phyloP scores from a whole-genome alignment of 2,888 invertebrate species.

The Ophioninae sp. region DNA sequence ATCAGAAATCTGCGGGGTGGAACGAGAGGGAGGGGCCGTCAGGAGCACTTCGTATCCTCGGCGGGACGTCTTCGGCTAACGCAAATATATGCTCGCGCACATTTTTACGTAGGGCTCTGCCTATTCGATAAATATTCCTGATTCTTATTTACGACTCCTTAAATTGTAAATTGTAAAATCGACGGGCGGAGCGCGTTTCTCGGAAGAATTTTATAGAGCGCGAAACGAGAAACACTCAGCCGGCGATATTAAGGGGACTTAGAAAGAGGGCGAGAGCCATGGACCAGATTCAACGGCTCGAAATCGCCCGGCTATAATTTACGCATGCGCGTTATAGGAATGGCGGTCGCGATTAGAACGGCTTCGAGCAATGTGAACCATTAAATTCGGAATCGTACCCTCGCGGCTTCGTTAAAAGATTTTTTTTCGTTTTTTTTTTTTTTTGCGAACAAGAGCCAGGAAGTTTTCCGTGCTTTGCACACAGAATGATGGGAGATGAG shows the following conservation, averaged over 20 bases:
- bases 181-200: constrained; percentile 49
- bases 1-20: constrained; percentile 32
- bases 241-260: constrained; percentile 18
- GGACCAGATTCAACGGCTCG: constrained; percentile 10
- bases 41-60: constrained; percentile 48
- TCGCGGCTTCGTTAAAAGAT: constrained; percentile 45
- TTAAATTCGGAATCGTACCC: constrained; percentile 49
- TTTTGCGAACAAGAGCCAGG: constrained; percentile 14
- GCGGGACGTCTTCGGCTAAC: constrained; percentile 50
- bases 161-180: constrained; percentile 62
- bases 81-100: neutral
- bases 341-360: constrained; percentile 9
- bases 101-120: constrained; percentile 13
- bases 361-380: constrained; percentile 5
- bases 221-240: constrained; percentile 8
- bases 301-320: constrained; percentile 18
- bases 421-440: neutral
- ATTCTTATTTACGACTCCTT: constrained; percentile 62
- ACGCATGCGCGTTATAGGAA: neutral
- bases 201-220: constrained; percentile 48
- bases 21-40: constrained; percentile 8
- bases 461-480: constrained; percentile 22
- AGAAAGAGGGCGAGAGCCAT: constrained; percentile 22
- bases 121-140: constrained; percentile 56
- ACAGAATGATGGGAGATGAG: constrained; percentile 35